Evolutionary conservation across 2,888 invertebrate genomes (phyloP).

Genomic region (Trissonchulus sp.): DNA sequence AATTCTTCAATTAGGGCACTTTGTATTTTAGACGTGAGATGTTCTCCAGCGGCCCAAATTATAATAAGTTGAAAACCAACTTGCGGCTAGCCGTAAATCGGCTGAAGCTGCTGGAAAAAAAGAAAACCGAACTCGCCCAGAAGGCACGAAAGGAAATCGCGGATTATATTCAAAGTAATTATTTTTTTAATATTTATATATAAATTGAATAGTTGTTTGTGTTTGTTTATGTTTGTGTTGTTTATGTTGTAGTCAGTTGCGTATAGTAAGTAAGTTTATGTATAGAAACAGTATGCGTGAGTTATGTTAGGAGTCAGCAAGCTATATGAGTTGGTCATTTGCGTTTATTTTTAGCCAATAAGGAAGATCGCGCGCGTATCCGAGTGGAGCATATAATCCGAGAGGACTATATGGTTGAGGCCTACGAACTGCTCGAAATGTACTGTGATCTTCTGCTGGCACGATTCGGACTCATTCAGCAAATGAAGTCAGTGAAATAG

Average conservation of each 20-base stretch:
- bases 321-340: too few species aligned
- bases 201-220: slow-evolving; percentile 41
- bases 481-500: slow-evolving; percentile 80
- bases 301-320: too few species aligned
- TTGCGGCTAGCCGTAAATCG: slow-evolving; percentile 84
- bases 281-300: too few species aligned
- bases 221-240: too few species aligned
- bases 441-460: slow-evolving; percentile 94
- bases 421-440: slow-evolving; percentile 98
- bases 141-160: slow-evolving; percentile 96
- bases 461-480: slow-evolving; percentile 88
- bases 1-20: too few species aligned
- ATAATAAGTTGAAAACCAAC: slow-evolving; percentile 90
- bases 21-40: slow-evolving; percentile 38
- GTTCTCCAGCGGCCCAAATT: slow-evolving; percentile 76
- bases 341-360: slow-evolving; percentile 49
- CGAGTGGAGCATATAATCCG: slow-evolving; percentile 97
- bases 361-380: slow-evolving; percentile 72
- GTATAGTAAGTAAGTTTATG: too few species aligned
- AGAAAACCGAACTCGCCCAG: slow-evolving; percentile 90
- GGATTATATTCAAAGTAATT: slow-evolving; percentile 81
- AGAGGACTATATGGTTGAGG: slow-evolving; percentile 97
- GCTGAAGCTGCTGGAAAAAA: slow-evolving; percentile 87
- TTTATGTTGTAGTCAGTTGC: too few species aligned
- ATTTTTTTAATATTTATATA: too few species aligned